These are phyloP conservation scores for Rhabditoides inermis DNA, from an alignment of 2,888 invertebrate genomes.

Conservation along the genomic window DNA sequence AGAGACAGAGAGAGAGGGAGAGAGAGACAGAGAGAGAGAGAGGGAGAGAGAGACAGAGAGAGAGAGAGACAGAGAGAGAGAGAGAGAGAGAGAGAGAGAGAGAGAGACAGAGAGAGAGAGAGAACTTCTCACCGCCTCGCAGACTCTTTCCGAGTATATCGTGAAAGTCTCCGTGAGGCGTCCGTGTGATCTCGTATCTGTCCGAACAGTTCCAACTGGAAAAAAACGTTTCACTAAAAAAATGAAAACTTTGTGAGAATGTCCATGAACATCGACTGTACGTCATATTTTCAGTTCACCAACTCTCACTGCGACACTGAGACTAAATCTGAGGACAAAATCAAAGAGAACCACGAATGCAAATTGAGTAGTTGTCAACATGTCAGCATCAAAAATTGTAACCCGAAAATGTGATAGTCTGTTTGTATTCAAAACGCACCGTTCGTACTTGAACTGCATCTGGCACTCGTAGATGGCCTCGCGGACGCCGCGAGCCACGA, in stretches of 20 bases:
- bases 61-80: too few species aligned
- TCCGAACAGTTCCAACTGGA: conserved; percentile 59
- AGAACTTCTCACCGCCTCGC: conserved; percentile 22
- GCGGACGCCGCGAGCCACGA: conserved; percentile 59
- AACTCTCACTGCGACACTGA: not conserved
- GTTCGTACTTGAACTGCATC: conserved; percentile 56
- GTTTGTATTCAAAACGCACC: conserved; percentile 4
- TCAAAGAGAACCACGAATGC: not conserved
- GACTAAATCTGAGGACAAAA: not conserved
- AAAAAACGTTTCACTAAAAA: too few species aligned
- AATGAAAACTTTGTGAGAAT: not conserved
- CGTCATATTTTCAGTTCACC: not conserved
- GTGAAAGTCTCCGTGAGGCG: conserved; percentile 30
- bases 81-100: too few species aligned
- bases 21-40: too few species aligned
- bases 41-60: too few species aligned
- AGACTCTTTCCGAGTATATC: conserved; percentile 44
- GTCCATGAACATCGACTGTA: not conserved
- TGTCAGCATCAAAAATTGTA: not conserved
- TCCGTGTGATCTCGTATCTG: conserved; percentile 35
- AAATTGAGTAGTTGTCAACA: too few species aligned
- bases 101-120: too few species aligned
- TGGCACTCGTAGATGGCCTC: conserved; percentile 60
- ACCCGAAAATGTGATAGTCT: not conserved
- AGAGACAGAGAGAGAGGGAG: not conserved